Evolutionary conservation across 2,113 vertebrate species (phyloP).

Genomic region (Vimba vimba): DNA sequence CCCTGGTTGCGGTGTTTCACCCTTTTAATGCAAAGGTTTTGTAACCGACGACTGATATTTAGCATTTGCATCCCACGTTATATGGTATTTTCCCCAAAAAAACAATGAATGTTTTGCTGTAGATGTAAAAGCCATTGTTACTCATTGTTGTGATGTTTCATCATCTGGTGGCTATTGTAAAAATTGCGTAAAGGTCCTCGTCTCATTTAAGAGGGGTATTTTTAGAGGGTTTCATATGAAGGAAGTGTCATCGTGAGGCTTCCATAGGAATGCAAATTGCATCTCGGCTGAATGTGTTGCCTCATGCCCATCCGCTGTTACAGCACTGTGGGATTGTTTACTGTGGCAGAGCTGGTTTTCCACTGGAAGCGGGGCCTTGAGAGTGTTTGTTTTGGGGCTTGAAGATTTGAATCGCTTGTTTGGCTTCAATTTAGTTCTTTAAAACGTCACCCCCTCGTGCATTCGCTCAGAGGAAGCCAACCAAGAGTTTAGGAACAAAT

Average conservation of each 20-base stretch:
- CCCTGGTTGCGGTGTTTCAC: too few relatives aligned
- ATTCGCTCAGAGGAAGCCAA: conserved; percentile 14
- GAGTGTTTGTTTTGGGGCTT: conserved; percentile 32
- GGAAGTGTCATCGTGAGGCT: conserved; percentile 14
- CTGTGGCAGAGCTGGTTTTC: conserved; percentile 5
- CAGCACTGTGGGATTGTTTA: conserved; percentile 41
- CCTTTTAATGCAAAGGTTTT: too few relatives aligned
- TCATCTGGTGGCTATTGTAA: background rate
- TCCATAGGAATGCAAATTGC: conserved; percentile 33
- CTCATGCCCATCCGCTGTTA: conserved; percentile 35
- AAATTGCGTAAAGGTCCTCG: background rate
- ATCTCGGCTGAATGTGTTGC: conserved; percentile 25
- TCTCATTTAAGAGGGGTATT: conserved; percentile 9
- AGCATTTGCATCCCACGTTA: too few relatives aligned
- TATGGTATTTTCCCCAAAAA: too few relatives aligned
- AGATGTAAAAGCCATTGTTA: background rate
- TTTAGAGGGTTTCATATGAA: background rate
- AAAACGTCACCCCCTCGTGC: conserved; percentile 37
- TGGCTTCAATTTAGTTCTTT: conserved; percentile 41
- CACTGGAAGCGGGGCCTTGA: background rate
- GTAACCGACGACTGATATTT: too few relatives aligned
- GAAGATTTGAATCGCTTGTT: conserved; percentile 48
- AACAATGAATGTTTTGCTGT: background rate
- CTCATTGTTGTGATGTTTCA: background rate
- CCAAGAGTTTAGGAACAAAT: conserved; percentile 43